phyloP scores from a whole-genome alignment of 2,888 invertebrate genomes.

The Andrena camellia region DNA sequence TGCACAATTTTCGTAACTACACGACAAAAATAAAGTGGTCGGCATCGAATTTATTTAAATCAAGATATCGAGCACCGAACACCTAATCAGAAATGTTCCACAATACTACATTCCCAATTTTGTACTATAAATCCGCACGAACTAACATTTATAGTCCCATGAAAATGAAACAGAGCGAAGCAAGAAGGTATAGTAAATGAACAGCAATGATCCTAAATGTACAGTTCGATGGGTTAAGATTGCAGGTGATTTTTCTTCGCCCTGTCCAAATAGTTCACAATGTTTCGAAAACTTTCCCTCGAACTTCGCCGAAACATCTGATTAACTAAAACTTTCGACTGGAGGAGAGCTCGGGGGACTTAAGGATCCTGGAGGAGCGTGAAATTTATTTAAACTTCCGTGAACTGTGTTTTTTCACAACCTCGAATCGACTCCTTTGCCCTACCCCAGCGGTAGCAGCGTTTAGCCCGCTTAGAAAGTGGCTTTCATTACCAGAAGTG shows the following conservation, averaged over 20 bases:
- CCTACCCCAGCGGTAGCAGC: background rate
- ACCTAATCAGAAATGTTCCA: no score
- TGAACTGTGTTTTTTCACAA: background rate
- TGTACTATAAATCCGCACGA: no score
- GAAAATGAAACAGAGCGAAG: background rate
- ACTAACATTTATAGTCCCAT: background rate
- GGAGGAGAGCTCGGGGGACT: background rate
- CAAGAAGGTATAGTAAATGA: background rate
- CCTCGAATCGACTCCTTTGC: background rate
- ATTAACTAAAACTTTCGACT: background rate
- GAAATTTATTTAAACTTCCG: slow-evolving; percentile 18
- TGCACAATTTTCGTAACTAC: no score
- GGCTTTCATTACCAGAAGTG: slow-evolving; percentile 50
- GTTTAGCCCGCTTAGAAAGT: slow-evolving; percentile 28
- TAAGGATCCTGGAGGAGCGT: background rate
- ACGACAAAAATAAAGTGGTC: no score
- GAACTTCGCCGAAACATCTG: background rate
- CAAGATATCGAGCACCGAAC: no score
- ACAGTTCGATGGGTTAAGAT: no score
- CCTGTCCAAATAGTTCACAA: background rate
- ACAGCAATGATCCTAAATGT: background rate
- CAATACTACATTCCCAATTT: no score
- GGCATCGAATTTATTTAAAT: no score
- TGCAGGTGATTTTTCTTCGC: background rate
- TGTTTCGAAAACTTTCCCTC: background rate